Conservation (phyloP, 2,113 vertebrate genomes). For the Acrocephalus arundinaceus region DNA sequence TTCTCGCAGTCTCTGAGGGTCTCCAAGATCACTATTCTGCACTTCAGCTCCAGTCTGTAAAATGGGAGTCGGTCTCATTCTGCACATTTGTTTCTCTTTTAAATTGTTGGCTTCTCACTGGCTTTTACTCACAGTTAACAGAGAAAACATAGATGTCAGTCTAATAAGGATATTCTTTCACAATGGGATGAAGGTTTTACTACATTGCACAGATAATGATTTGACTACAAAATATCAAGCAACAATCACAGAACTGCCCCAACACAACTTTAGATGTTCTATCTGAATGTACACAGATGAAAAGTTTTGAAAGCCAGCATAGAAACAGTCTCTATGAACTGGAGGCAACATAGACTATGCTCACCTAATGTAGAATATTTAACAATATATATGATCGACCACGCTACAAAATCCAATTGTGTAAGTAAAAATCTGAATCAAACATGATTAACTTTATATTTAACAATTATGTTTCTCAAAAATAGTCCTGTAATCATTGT, state of each 20-base stretch:
- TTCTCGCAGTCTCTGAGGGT: not conserved
- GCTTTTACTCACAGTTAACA: not conserved
- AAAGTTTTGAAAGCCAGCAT: not conserved
- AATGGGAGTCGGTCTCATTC: not conserved
- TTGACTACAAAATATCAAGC: not conserved
- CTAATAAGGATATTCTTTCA: not conserved
- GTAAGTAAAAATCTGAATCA: not conserved
- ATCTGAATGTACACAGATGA: not conserved
- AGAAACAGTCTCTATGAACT: not conserved
- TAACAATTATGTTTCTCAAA: constrained; percentile 1
- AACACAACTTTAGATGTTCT: not conserved
- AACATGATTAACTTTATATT: constrained; percentile 27
- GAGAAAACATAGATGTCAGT: not conserved
- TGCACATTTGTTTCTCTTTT: not conserved
- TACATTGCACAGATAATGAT: not conserved
- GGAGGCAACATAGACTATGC: not conserved
- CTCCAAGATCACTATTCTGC: not conserved
- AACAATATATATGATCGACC: not conserved
- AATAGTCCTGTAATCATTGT: constrained; percentile 14
- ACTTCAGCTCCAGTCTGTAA: not conserved
- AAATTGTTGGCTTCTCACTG: not conserved
- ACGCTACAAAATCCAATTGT: not conserved
- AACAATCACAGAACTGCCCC: not conserved
- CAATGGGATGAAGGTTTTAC: not conserved
- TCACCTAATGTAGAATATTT: not conserved